Base-by-base conservation (phyloP, 1,140 invertebrate genomes). In the Stegodyphus mimosarum region DNA sequence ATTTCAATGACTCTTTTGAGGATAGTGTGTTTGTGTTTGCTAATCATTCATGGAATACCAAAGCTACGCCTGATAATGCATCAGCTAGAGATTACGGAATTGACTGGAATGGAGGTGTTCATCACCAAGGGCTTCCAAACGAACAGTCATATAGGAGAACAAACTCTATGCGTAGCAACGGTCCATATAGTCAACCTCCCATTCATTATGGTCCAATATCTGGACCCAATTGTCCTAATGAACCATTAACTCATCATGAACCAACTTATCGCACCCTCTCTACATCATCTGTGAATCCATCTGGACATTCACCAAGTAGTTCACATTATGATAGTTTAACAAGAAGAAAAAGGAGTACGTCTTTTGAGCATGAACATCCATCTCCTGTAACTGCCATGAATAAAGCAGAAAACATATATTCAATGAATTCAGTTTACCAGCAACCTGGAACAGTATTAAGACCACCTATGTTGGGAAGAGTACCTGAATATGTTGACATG, bases 331-430 rank as follows among this genome's bases (percentile, higher is more conserved):
- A 84, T 13, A 84, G 81, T 60, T 33, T 84, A 11, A 67, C 64
- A 7, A 71, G 87, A 77, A 90, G 92, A 87, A 93, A 93, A 90
- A 93, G 94, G 87, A 93, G 92, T 49, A 94, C 93, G 10, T 94
- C 93, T 80, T 94, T 94, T 89, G 94, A 94, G 87, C 92, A 93
- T 70, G 93, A 93, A 87, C 92, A 93, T 81, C 92, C 92, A n/a
- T 89, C 92, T 83, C 88, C 91, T 51, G 75, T 83, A 10, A 48
- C 18, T 9, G 18, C 69, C 17, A 60, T 71, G 66, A 72, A 15
- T 55, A 83, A 83, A 49, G 70, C 70, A 13, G 79, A 83, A 9
- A 66, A 53, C 7, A 13, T 83, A 13, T 83, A 83, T 74, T 73
- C 79, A 10, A 66, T 52, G 7, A 51, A 63, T 6, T 83, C 79